Base-by-base conservation (phyloP, 2,113 vertebrate species). In the Alligator mississippiensis region DNA sequence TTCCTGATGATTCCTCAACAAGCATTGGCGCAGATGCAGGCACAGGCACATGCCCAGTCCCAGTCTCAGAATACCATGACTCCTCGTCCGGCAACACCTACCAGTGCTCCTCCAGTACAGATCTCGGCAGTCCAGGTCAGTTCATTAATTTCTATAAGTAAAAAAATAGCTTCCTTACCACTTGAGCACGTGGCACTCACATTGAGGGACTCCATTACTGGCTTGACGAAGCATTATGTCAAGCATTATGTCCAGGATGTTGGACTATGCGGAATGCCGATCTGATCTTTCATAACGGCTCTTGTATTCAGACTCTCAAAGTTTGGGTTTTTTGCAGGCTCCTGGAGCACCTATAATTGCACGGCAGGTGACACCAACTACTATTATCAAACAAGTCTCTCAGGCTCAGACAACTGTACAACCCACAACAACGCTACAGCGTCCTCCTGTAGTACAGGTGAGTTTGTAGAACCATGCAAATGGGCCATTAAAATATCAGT, bases 1-100 rank as follows among this genome's bases (percentile, higher is more conserved):
- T 93, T 99, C 96, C 91, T 99, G 91, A 98, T 99, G 99, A 99
- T 99, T 91, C 99, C 98, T 79, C 99, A 99, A 96, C 99, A 99
- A 94, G 98, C 98, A 66, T 93, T 99, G 98, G 99, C 99, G 4
- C 99, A 99, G 97, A 99, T 99, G 98, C 99, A 99, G 97, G 98
- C 99, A 17, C 99, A 99, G 98, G 98, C 99, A 12, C 99, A 99
- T 5, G 98, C 99, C 84, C 99, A 99, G 97, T 98, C 99, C 25
- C 99, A 99, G 97, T 98, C 99, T 91, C 99, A 99, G 95, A 98
- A 98, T 68, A 97, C 98, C 96, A 98, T 99, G 98, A 98, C 98
- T 27, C 98, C 98, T 82, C 98, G 98, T 88, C 98, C 99, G 74
- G 98, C 98, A n/a, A 98, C 98, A 62, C 98, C 99, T n/a, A 98